Evolutionary conservation across 1,140 invertebrate species (phyloP).

Genomic region (Muscidifurax raptorellus): DNA sequence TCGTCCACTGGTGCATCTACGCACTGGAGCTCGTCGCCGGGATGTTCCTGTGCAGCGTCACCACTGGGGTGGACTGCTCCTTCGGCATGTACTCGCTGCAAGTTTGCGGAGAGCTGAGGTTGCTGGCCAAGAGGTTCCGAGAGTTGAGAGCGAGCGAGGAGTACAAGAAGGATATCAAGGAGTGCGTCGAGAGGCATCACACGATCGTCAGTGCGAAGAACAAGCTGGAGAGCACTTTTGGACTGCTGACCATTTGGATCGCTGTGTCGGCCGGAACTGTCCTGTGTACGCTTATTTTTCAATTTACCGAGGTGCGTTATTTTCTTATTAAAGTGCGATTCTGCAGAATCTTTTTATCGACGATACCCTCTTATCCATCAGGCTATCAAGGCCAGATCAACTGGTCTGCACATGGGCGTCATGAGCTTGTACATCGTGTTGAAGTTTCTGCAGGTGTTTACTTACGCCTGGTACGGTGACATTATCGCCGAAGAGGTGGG

Average conservation of each 20-base stretch:
- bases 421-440: not conserved
- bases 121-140: conserved; percentile 50
- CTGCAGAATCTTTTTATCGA: too few relatives aligned
- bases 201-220: conserved; percentile 45
- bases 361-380: not conserved
- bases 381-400: not conserved
- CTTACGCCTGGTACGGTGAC: conserved; percentile 13
- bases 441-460: conserved; percentile 18
- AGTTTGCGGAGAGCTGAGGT: conserved; percentile 52
- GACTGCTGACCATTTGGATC: conserved; percentile 55
- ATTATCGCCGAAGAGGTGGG: conserved; percentile 16
- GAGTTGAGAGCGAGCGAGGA: conserved; percentile 39
- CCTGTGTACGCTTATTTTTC: conserved; percentile 60
- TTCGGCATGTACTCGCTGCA: conserved; percentile 60
- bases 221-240: conserved; percentile 56
- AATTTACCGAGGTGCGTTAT: conserved; percentile 57
- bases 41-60: conserved; percentile 40
- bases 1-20: conserved; percentile 36
- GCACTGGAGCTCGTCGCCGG: conserved; percentile 4
- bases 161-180: conserved; percentile 20
- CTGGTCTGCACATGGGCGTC: not conserved
- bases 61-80: conserved; percentile 57
- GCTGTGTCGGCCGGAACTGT: conserved; percentile 55
- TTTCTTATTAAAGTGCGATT: too few relatives aligned
- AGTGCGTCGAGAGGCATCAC: conserved; percentile 50